Evolutionary conservation across 1,140 invertebrate genomes (phyloP), one percentile per base, ranked within the genome.

Genomic region (Drosophila persimilis): DNA sequence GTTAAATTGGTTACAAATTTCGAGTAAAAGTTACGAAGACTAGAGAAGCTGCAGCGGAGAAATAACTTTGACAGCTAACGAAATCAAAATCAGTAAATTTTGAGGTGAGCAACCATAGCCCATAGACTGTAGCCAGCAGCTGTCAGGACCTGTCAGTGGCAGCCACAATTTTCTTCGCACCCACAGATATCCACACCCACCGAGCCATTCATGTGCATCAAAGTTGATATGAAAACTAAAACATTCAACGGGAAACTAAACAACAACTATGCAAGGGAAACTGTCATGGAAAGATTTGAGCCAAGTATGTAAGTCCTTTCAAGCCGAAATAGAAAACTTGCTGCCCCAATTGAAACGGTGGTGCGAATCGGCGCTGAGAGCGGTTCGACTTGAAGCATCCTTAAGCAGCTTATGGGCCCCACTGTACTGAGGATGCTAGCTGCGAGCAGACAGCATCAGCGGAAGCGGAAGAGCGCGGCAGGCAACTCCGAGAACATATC

Each of bases 221-320:
- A 53, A 85, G 80, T 85, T 85, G 80, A 85, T 86, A 81, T 71
- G 77, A 77, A 66, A 85, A 86, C 80, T 85, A 88, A 85, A 85
- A 77, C 83, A 85, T 85, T 85, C 77, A 85, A 88, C 81, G 66
- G 77, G 74, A 85, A 85, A 77, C 77, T 48, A 79, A 85, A 85
- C 77, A 86, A 88, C 58, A 85, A 85, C 81, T 74, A 63, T 84
- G 80, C 65, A 45, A 5, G 77, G 63, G 58, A 86, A 80, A 86
- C 81, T 85, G 80, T 81, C 77, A 73, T 85, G 58, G 61, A 69
- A 85, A 85, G 80, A 86, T 81, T 86, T 81, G 67, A 73, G 67
- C 69, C 77, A 86, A 84, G 80, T 77, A 81, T 86, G 80, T 81
- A 77, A 81, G 83, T 67, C 58, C 77, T 61, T 62, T 81, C 77